These are phyloP conservation scores for Malacoctenus gilli DNA, from an alignment of 2,797 vertebrate species.

Conservation along the genomic window DNA sequence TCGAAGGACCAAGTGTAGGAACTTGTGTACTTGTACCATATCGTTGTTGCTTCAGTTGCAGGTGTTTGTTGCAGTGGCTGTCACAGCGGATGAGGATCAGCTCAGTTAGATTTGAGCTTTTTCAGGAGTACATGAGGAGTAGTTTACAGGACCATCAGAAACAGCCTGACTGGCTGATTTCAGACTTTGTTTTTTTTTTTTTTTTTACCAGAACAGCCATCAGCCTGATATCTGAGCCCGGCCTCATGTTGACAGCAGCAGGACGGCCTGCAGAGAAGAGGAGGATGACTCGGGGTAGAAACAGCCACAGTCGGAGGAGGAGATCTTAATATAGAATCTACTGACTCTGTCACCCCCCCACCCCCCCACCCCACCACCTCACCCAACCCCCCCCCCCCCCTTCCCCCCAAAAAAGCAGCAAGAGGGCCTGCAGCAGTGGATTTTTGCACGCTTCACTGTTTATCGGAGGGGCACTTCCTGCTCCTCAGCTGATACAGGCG, in stretches of 20 bases:
- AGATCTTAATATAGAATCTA: constrained; percentile 66
- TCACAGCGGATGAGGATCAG: constrained; percentile 1
- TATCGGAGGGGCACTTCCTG: constrained; percentile 45
- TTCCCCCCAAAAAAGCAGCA: constrained; percentile 21
- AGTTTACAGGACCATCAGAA: not conserved
- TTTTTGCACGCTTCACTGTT: constrained; percentile 57
- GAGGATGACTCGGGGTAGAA: constrained; percentile 39
- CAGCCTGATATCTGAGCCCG: constrained; percentile 23
- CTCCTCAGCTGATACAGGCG: constrained; percentile 31
- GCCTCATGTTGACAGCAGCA: constrained; percentile 48
- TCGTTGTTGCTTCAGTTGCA: no score
- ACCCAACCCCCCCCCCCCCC: no score
- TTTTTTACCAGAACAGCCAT: constrained; percentile 26
- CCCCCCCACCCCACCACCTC: no score
- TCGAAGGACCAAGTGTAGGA: no score
- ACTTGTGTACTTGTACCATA: no score
- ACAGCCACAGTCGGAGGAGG: constrained; percentile 38
- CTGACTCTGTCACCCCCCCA: constrained; percentile 62
- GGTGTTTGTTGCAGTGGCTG: not conserved
- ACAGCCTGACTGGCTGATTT: constrained; percentile 4
- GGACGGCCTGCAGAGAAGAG: constrained; percentile 46
- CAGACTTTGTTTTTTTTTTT: no score
- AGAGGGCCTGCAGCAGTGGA: constrained; percentile 32
- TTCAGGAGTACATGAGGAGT: not conserved
- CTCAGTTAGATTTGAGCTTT: not conserved